Evolutionary conservation across 2,888 invertebrate genomes (phyloP), one percentile per base, ranked within the genome.

Genomic region (Drosophila leonis): DNA sequence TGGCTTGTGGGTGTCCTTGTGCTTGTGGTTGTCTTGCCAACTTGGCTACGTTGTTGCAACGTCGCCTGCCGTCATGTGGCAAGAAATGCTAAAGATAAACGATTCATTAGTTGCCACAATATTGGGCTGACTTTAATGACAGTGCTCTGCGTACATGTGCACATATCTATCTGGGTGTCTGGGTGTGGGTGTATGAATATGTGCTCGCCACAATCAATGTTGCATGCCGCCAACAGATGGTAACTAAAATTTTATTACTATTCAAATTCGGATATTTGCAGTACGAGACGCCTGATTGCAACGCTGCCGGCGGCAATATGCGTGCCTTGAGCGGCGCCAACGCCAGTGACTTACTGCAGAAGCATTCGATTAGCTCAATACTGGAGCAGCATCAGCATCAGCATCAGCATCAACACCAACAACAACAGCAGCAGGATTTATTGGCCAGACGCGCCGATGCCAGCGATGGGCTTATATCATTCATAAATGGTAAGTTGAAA

Each of bases 1-100:
- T 72, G 56, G 18, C 41, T 69, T 66, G 61, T 62, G 63, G 51
- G 62, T 66, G 78, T 80, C 68, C 80, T 73, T 55, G 68, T 82
- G 88, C 72, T 31, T 31, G 48, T 31, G 80, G 81, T 78, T 80
- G 76, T 61, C 78, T 80, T 78, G 76, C 65, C 80, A 82, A 68
- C 49, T 69, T 77, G 71, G 65, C 67, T 64, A 79, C 82, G 67
- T 83, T 79, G 77, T 79, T 83, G 85, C 82, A 65, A 51, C 44
- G 42, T 42, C 61, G 57, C 62, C 62, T 61, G 65, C 71, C 67
- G 78, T 75, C 80, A 77, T 85, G 88, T 89, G 88, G 86, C 83
- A 86, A 84, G 82, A 80, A 88, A 87, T 82, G 82, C 81, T 77
- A 89, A 90, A 90, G 84, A 89, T 89, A 90, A 90, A 90, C 90